Percentiles rank a stretch among this genome's conserved stretches.
These are phyloP conservation scores for Limnodromus scolopaceus DNA, from an alignment of 2,797 vertebrate genomes.

Conservation along the genomic window DNA sequence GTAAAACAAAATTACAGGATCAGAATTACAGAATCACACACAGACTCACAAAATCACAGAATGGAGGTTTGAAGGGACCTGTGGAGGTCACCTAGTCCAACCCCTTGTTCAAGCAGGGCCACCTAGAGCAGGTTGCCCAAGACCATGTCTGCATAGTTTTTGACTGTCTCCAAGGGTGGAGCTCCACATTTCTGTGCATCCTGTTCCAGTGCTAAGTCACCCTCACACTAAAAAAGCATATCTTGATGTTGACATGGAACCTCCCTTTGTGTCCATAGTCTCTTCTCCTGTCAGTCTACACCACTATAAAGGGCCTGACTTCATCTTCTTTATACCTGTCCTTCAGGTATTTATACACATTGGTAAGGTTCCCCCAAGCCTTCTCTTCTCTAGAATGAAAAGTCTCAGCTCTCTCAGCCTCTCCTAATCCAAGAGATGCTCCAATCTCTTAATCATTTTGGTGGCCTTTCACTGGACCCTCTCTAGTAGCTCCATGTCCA, in stretches of 20 bases:
- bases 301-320: not conserved
- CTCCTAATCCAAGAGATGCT: not conserved
- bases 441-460: not conserved
- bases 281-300: not conserved
- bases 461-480: not conserved
- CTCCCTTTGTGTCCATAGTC: not conserved
- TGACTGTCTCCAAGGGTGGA: not conserved
- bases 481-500: not conserved
- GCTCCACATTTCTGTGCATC: not conserved
- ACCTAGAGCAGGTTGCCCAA: not conserved
- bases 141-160: not conserved
- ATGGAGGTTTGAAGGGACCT: not conserved
- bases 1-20: not conserved
- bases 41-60: not conserved
- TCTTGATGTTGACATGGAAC: not conserved
- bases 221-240: not conserved
- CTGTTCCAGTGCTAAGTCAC: not conserved
- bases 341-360: not conserved
- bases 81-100: not conserved
- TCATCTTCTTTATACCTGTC: not conserved
- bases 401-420: not conserved
- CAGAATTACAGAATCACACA: not conserved
- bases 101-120: not conserved
- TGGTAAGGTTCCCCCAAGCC: not conserved
- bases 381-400: not conserved